Percentiles rank a stretch among this genome's conserved stretches.
These are phyloP conservation scores for Xestia xanthographa DNA, from an alignment of 2,888 invertebrate genomes.

Conservation along the genomic window DNA sequence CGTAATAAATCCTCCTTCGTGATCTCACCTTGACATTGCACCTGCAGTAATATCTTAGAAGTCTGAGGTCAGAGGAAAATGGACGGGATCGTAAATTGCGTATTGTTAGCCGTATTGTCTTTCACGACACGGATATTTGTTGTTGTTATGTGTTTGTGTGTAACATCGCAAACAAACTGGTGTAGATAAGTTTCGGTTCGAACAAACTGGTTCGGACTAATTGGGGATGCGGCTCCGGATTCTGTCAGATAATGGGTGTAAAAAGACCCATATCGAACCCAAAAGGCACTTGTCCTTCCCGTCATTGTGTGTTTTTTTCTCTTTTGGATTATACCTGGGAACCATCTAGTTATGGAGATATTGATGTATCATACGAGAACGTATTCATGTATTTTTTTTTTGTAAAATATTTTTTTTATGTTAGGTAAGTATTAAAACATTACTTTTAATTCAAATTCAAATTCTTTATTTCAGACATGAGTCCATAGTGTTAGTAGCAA, in stretches of 20 bases:
- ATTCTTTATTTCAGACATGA: no score
- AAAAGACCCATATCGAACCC: background rate
- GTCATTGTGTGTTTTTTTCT: background rate
- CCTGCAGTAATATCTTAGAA: conserved; percentile 4
- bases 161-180: background rate
- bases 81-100: conserved; percentile 11
- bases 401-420: background rate
- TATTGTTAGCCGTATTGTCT: conserved; percentile 6
- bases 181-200: background rate
- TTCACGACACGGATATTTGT: background rate
- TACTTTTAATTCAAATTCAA: background rate
- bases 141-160: background rate
- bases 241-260: background rate
- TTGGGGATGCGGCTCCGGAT: background rate
- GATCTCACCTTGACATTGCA: conserved; percentile 44
- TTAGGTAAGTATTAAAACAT: background rate
- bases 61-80: conserved; percentile 15
- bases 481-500: no score
- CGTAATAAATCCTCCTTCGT: conserved; percentile 15
- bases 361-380: no score
- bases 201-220: background rate
- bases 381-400: background rate
- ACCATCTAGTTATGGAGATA: background rate
- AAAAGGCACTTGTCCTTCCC: background rate
- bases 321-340: background rate